These are phyloP conservation scores for Notiomystis cincta DNA, from an alignment of 2,113 vertebrate species.

Conservation along the genomic window DNA sequence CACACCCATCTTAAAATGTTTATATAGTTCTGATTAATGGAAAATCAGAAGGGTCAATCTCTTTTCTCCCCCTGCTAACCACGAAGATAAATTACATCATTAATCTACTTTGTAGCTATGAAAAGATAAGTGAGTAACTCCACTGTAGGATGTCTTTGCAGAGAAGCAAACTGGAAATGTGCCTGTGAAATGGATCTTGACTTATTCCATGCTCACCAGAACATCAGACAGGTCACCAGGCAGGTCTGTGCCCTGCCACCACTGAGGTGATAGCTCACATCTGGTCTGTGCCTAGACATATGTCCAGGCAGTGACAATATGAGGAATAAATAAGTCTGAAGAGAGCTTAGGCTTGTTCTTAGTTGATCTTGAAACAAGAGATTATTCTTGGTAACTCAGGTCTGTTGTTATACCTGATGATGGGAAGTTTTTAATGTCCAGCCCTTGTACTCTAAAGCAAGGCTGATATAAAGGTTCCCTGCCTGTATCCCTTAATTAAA, in stretches of 20 bases:
- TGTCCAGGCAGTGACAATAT: not conserved
- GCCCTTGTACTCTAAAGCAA: not conserved
- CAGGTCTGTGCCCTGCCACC: accelerated
- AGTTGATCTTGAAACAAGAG: not conserved
- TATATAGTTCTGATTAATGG: not conserved
- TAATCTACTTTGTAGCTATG: not conserved
- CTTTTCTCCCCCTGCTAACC: not conserved
- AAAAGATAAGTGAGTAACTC: not conserved
- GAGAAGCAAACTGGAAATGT: not conserved
- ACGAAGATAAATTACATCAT: not conserved
- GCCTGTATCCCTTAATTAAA: not conserved
- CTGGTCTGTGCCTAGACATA: not conserved
- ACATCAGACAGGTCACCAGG: accelerated
- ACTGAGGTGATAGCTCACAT: not conserved
- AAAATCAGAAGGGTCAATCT: not conserved
- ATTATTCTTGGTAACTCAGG: not conserved
- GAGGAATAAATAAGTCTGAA: not conserved
- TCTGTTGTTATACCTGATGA: not conserved
- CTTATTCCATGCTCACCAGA: not conserved
- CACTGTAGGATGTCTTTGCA: not conserved
- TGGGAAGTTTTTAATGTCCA: not conserved
- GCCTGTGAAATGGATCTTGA: not conserved
- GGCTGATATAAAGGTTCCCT: not conserved
- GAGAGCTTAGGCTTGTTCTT: not conserved
- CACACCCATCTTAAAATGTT: not conserved